Base-by-base conservation (phyloP, 2,113 vertebrate species). In the Rhagologus leucostigma region DNA sequence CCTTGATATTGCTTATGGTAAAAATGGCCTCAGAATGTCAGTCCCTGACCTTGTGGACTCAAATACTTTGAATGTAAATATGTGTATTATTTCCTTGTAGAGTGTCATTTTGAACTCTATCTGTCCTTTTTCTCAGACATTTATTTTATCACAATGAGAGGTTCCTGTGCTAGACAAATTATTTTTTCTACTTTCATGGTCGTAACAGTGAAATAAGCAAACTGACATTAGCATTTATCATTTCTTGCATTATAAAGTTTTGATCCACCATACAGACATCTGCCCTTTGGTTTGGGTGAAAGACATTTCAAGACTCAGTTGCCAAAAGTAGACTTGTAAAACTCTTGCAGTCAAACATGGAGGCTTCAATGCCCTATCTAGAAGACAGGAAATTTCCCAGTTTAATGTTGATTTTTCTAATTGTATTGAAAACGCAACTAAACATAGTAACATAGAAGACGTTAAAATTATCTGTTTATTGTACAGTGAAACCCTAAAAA, bases 161-260 rank as follows among this genome's bases (percentile, higher is more conserved):
- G 83, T 59, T 93, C 37, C 24, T 95, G 70, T 93, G 63, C 35
- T 35, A 24, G 46, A 73, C 56, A 80, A 93, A 65, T 91, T 84
- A 55, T 91, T 59, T 96, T 97, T 93, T 91, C 69, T 94, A 59
- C 37, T 93, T 67, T 56, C 49, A 56, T 74, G 75, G 53, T 62
- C 22, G 10, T 37, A 83, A 65, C 24, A 67, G 81, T 92, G 91
- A 95, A 96, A 96, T 96, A 94, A 92, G 55, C 46, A 95, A 97
- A 89, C 27, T 95, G 91, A 85, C 76, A 95, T 97, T 96, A 97
- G 67, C 80, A 68, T 97, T 94, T 97, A 69, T 81, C 78, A 59
- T 97, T 97, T 95, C 90, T 94, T 95, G 62, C 62, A 75, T 95
- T 96, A 42, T 69, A 39, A 94, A 93, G 84, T 81, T 95, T 96